Base-by-base conservation (phyloP, 2,797 vertebrate genomes). In the Rhincodon typus region DNA sequence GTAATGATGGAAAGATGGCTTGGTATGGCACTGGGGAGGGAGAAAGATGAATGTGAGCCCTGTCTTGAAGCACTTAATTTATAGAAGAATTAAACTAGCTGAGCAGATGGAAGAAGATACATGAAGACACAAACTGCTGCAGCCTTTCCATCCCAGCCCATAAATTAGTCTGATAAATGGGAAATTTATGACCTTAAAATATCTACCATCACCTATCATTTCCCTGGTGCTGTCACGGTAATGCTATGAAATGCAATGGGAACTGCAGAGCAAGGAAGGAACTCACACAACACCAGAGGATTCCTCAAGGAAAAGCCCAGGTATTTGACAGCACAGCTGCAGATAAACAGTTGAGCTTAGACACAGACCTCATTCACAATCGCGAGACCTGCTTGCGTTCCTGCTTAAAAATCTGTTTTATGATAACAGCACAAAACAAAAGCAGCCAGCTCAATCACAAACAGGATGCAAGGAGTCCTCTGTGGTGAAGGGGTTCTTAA, bases 151-250 rank as follows among this genome's bases (percentile, higher is more conserved):
- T 97, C 97, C 94, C 95, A 96, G 96, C 96, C 97, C 97, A 96
- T 98, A 97, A 98, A 98, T 97, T 97, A 97, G 97, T 97, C 96
- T 96, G 97, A 97, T 97, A 96, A 95, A 97, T 97, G 97, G 96
- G 96, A 97, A 97, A 98, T 98, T 98, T 98, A 98, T 97, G 97
- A 97, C 97, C 97, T 97, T 97, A 97, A 97, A 97, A 97, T 97
- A 97, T 97, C 97, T 97, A 97, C 96, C 96, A 97, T 97, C 96
- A 97, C 97, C 98, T 96, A 97, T 98, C 97, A 98, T 98, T 97
- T 97, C 97, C 97, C 97, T 95, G 96, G 96, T 97, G 97, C 97
- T 97, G 98, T 97, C 98, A 96, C 97, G 96, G 97, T 97, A 97
- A 98, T 97, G 98, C 98, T 98, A 97, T 96, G 96, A 96, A 96